Evolutionary conservation across 2,888 invertebrate species (phyloP).

Genomic region (Phasia obesa): DNA sequence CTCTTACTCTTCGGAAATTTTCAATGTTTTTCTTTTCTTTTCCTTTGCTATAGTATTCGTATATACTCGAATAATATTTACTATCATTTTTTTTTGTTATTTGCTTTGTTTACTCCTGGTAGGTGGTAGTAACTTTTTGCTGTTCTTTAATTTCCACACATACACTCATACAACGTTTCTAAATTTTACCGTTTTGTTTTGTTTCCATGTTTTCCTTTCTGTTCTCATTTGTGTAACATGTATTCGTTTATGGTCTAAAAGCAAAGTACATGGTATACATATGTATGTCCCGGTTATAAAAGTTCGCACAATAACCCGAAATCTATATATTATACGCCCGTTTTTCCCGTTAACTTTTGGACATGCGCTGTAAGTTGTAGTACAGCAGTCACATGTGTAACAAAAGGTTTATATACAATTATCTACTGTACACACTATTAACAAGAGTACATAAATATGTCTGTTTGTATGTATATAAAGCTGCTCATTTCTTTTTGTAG

Average conservation of each 20-base stretch:
- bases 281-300: conserved; percentile 65
- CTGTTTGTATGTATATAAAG: no score
- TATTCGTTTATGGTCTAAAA: conserved; percentile 29
- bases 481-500: neutral
- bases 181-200: conserved; percentile 42
- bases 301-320: conserved; percentile 70
- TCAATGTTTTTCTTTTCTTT: neutral
- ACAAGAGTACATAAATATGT: neutral
- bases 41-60: conserved; percentile 20
- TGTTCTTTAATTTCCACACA: neutral
- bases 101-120: conserved; percentile 51
- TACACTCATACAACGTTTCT: neutral
- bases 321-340: conserved; percentile 57
- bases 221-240: conserved; percentile 11
- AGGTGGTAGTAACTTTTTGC: conserved; percentile 20
- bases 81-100: conserved; percentile 12
- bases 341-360: conserved; percentile 44
- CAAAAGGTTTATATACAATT: conserved; percentile 49
- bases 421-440: neutral
- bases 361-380: conserved; percentile 65
- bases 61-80: conserved; percentile 22
- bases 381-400: conserved; percentile 67
- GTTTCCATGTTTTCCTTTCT: conserved; percentile 38
- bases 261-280: conserved; percentile 33
- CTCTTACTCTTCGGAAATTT: neutral